Base-by-base conservation (phyloP, 2,797 vertebrate genomes). In the Cossypha niveicapilla region DNA sequence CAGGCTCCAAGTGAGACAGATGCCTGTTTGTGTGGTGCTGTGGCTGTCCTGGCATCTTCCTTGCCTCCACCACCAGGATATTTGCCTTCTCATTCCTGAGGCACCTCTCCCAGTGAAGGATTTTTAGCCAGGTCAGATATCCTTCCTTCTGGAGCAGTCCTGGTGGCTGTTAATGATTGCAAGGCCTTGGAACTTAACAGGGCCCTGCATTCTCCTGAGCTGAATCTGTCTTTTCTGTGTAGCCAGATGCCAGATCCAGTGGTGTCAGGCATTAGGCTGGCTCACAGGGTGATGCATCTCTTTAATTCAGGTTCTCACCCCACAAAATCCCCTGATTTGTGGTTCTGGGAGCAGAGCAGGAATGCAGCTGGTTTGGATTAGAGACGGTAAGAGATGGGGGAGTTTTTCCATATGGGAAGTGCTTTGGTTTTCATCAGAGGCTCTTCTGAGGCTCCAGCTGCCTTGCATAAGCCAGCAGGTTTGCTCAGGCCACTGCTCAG, bases 361-460 rank as follows among this genome's bases (percentile, higher is more conserved):
- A 80, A 2, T n/a, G 48, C 95, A 95, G 90, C 90, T 96, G 93
- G 51, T 92, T 96, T 88, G 88, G 88, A 90, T 96, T 96, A 95
- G n/a, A 34, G 83, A 30, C 1, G 4, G 74, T 76, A 68, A 90
- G 83, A 88, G 74, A 65, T 70, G 83, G 74, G 78, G 92, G 95
- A 92, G 83, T 91, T 96, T 94, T 94, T 87, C 84, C 67, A 34
- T 70, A 44, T 65, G 88, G 41, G 81, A 93, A 92, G 88, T 45
- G 86, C 88, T 96, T 92, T 94, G 90, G 83, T 94, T 96, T 96
- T 79, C 92, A 86, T 88, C 93, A 90, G 93, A 81, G 94, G 32
- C 80, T 92, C 83, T 88, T 86, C 51, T 75, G 18, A 71, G 89
- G 80, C 93, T 93, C 77, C 95, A 94, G 90, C 94, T 96, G 93